Percentiles rank a stretch among this genome's conserved stretches.
Evolutionary conservation across 1,140 invertebrate genomes (phyloP).

Genomic region (Drosophila santomea): DNA sequence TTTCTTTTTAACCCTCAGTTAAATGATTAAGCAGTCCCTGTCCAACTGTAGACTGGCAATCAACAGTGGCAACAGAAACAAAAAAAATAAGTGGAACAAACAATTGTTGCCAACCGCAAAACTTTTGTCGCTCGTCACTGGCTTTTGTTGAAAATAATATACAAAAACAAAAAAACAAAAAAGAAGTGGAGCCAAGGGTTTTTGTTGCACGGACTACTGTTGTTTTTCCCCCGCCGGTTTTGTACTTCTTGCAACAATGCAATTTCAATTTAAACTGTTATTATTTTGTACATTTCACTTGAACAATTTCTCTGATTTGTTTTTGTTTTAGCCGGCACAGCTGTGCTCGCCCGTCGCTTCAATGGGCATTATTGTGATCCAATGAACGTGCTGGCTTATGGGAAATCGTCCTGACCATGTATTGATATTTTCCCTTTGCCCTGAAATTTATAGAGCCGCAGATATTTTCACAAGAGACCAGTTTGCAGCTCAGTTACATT

Average conservation of each 20-base stretch:
- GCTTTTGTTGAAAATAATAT: slow-evolving; percentile 17
- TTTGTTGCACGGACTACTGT: slow-evolving; percentile 16
- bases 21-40: slow-evolving; percentile 11
- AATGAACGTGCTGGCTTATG: slow-evolving; percentile 10
- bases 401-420: slow-evolving; percentile 4
- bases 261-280: slow-evolving; percentile 57
- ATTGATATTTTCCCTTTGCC: not conserved
- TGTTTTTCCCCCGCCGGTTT: slow-evolving; percentile 16
- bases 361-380: slow-evolving; percentile 1
- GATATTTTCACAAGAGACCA: not conserved
- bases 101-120: slow-evolving; percentile 55
- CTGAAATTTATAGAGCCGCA: not conserved
- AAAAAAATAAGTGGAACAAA: slow-evolving; percentile 37
- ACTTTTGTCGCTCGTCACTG: slow-evolving; percentile 45
- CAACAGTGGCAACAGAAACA: slow-evolving; percentile 14
- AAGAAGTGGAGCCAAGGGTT: slow-evolving; percentile 6
- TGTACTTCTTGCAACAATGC: slow-evolving; percentile 37
- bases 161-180: slow-evolving; percentile 7
- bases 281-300: slow-evolving; percentile 36
- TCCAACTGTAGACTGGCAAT: slow-evolving; percentile 23
- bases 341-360: slow-evolving; percentile 4
- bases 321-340: slow-evolving; percentile 22
- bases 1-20: not conserved
- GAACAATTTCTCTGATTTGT: slow-evolving; percentile 28
- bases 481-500: not conserved